A percentile compares a stretch with the other conserved stretches of the same genome.
phyloP scores from a whole-genome alignment of 2,888 invertebrate genomes.

The Nebria salina region DNA sequence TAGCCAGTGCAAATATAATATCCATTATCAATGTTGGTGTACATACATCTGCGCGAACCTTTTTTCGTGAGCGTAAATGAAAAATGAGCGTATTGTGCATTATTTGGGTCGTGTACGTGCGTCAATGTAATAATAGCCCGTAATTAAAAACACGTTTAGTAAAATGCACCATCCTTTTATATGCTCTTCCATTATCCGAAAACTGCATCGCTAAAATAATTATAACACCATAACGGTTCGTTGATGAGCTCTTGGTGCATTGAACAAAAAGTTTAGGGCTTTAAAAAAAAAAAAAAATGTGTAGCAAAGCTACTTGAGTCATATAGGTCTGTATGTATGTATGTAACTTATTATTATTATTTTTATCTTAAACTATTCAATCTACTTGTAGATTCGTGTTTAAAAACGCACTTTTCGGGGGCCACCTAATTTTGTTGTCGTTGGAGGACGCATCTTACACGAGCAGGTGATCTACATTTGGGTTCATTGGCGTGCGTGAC shows the following conservation, averaged over 20 bases:
- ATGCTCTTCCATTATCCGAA: constrained; percentile 31
- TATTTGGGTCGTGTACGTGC: constrained; percentile 35
- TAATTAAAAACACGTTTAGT: constrained; percentile 44
- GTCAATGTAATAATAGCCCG: constrained; percentile 32
- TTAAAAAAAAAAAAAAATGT: no score
- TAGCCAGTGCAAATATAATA: no score
- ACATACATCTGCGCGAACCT: no score
- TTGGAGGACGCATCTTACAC: constrained; percentile 13
- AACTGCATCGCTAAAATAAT: constrained; percentile 29
- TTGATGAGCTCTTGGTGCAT: no score
- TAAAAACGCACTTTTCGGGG: no score
- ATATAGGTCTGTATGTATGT: no score
- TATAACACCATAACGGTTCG: constrained; percentile 26
- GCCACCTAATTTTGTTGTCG: constrained; percentile 37
- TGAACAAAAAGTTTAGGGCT: no score
- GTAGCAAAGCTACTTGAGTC: no score
- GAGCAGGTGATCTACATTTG: constrained; percentile 38
- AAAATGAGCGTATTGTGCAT: constrained; percentile 28
- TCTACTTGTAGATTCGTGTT: no score
- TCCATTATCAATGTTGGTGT: no score
- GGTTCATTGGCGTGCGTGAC: constrained; percentile 10
- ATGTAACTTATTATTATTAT: no score
- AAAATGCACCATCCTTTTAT: constrained; percentile 39
- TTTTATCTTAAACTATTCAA: no score
- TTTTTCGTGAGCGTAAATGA: constrained; percentile 11